Conservation (phyloP, 1,140 invertebrate genomes). For the Periplaneta americana region DNA sequence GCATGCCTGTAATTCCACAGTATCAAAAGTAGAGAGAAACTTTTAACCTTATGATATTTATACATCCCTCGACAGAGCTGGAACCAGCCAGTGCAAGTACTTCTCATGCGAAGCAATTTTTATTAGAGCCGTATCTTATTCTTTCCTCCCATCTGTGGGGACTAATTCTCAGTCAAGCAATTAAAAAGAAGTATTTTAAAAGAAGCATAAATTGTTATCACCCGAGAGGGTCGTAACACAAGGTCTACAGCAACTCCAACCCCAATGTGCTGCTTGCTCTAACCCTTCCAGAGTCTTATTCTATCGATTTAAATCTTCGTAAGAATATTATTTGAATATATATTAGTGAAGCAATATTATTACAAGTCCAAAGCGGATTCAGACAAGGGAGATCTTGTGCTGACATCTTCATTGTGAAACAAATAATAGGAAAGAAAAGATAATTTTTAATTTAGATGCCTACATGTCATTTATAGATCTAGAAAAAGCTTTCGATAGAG, state of each 20-base stretch:
- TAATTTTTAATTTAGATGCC: too few species aligned
- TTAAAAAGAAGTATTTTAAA: conserved; percentile 16
- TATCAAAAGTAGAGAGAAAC: too few species aligned
- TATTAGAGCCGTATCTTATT: conserved; percentile 7
- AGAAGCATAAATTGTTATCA: conserved; percentile 15
- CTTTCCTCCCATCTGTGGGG: not conserved
- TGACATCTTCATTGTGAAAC: too few species aligned
- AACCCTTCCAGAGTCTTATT: not conserved
- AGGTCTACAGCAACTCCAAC: not conserved
- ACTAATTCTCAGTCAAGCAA: conserved; percentile 15
- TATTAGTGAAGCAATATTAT: too few species aligned
- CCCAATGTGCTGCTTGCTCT: not conserved
- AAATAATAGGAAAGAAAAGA: too few species aligned
- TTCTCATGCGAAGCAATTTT: conserved; percentile 12
- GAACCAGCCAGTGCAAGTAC: not conserved
- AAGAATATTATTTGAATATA: too few species aligned
- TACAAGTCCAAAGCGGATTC: too few species aligned
- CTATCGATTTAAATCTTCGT: not conserved
- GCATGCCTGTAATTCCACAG: not conserved
- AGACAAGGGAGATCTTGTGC: too few species aligned
- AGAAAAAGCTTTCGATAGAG: too few species aligned
- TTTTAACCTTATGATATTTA: conserved; percentile 7
- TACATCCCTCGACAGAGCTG: conserved; percentile 6
- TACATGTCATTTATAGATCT: too few species aligned
- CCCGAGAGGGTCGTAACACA: conserved; percentile 5